phyloP scores from a whole-genome alignment of 1,140 invertebrate genomes.

The Orius insidiosus region DNA sequence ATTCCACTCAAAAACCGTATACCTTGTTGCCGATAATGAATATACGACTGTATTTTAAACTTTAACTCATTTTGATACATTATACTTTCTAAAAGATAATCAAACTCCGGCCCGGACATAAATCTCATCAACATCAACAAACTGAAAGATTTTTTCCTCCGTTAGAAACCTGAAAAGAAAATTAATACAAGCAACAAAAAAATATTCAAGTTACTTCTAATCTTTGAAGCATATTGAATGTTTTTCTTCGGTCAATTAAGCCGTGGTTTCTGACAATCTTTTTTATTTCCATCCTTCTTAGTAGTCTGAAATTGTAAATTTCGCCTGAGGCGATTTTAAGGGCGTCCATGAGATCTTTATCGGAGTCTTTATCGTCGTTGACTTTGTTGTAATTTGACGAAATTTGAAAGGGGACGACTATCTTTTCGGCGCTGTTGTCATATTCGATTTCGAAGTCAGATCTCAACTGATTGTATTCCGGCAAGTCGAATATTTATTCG shows the following conservation, averaged over 20 bases:
- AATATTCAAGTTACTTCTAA: slow-evolving; percentile 36
- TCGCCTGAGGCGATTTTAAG: slow-evolving; percentile 11
- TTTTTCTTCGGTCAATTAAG: slow-evolving; percentile 51
- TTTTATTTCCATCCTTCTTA: slow-evolving; percentile 49
- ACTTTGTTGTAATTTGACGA: too few species aligned
- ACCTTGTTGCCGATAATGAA: slow-evolving; percentile 51
- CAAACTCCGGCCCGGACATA: slow-evolving; percentile 51
- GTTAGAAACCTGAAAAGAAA: slow-evolving; percentile 14
- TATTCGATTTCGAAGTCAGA: slow-evolving; percentile 76
- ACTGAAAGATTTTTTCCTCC: slow-evolving; percentile 33
- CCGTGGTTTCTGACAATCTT: slow-evolving; percentile 61
- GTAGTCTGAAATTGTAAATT: slow-evolving; percentile 46
- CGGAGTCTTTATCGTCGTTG: not conserved
- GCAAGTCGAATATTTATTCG: too few species aligned
- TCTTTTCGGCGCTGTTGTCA: slow-evolving; percentile 61
- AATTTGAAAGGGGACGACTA: slow-evolving; percentile 28
- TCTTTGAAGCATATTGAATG: slow-evolving; percentile 37
- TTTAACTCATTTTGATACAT: slow-evolving; percentile 49
- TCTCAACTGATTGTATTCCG: slow-evolving; percentile 67
- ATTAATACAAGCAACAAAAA: not conserved
- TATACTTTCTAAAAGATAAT: slow-evolving; percentile 57
- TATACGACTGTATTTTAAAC: slow-evolving; percentile 26
- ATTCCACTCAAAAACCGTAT: slow-evolving; percentile 47
- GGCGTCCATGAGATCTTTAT: not conserved
- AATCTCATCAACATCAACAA: slow-evolving; percentile 56